phyloP scores from a whole-genome alignment of 2,888 invertebrate species.

The Hedychridium roseum region DNA sequence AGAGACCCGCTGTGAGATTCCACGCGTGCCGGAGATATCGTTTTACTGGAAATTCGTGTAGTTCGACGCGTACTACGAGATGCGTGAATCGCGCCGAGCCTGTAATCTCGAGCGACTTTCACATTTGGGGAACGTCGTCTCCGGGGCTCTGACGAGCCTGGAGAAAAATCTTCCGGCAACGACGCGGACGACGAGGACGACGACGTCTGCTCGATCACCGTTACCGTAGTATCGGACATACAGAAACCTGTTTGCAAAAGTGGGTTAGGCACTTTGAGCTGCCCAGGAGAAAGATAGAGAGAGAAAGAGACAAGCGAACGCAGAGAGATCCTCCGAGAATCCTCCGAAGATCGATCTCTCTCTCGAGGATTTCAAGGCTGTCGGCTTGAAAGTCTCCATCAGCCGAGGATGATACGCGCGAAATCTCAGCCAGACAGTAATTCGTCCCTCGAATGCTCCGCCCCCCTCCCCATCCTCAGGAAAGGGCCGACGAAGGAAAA shows the following conservation, averaged over 20 bases:
- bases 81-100: background rate
- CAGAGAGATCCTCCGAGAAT: conserved; percentile 25
- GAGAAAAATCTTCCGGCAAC: conserved; percentile 25
- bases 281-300: too few species aligned
- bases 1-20: too few species aligned
- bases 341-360: conserved; percentile 19
- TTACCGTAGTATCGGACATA: conserved; percentile 49
- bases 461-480: too few species aligned
- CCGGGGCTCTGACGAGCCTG: too few species aligned
- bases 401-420: background rate
- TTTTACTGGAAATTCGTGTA: too few species aligned
- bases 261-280: conserved; percentile 53
- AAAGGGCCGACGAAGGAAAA: too few species aligned
- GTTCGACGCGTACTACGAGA: too few species aligned
- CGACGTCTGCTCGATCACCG: conserved; percentile 51
- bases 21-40: too few species aligned
- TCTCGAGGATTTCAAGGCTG: background rate
- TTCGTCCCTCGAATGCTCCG: conserved; percentile 21
- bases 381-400: too few species aligned
- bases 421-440: background rate
- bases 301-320: conserved; percentile 19
- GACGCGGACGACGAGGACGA: conserved; percentile 12
- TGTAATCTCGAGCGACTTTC: too few species aligned
- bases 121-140: too few species aligned
- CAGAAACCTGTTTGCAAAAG: conserved; percentile 60